Evolutionary conservation across 2,888 invertebrate species (phyloP), one percentile per base, ranked within the genome.

Genomic region (Herminia tarsipennalis): DNA sequence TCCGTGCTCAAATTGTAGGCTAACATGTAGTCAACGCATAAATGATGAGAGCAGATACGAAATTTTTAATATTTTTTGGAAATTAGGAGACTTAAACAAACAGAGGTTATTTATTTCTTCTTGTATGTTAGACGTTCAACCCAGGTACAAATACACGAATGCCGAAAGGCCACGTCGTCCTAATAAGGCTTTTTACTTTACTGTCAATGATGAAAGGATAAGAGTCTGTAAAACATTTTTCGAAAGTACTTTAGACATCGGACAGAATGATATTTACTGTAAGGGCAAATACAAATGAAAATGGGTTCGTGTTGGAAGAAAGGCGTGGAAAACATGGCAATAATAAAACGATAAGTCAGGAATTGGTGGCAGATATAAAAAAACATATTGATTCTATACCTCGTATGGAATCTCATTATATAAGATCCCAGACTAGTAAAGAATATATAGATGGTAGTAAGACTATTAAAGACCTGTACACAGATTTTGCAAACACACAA

Each of bases 151-250:
- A 38, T 38, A 38, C 28, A 12, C n/a, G n/a, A 38, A 38, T 8
- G 18, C 27, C n/a, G n/a, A 38, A 1, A 38, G 20, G 20, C 20
- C 37, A 16, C 17, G 28, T 13, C n/a, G 17, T 12, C 38, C 38
- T 16, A 39, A 30, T 18, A 29, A 39, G 13, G 38, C 38, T n/a
- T 39, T 20, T 39, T 39, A 22, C 16, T 29, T 30, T n/a, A 30
- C 22, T 6, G n/a, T 39, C 5, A 9, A 39, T 21, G 13, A 30
- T 22, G 10, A 30, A 22, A 20, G 16, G 16, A 16, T 22, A 21
- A 30, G 38, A 30, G 30, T 39, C 29, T 39, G 38, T 22, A 29
- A 39, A 30, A 39, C 21, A 2, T 37, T 37, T 37, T 37, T 37
- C 22, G 28, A 37, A 29, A 10, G n/a, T 28, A 37, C 37, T 0